Evolutionary conservation across 2,888 invertebrate species (phyloP), one percentile per base, ranked within the genome.

Genomic region (Nasonovia ribisnigri): DNA sequence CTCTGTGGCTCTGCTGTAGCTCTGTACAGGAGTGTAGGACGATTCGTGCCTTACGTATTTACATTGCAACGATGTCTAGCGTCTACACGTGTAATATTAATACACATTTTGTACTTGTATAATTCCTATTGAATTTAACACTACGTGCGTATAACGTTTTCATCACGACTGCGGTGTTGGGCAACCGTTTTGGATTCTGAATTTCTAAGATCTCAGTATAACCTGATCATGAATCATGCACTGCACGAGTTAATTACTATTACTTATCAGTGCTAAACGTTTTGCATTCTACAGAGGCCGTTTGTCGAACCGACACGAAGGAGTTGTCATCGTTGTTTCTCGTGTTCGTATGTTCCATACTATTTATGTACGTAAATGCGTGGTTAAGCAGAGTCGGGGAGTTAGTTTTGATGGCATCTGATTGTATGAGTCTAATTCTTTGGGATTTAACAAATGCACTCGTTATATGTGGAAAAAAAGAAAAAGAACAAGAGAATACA

Each of bases 311-410:
- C 87, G 92, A 87, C 88, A 77, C 88, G 92, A 88, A 92, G n/a
- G 84, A 92, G 88, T 92, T 84, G 92, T 92, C 92, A 88, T 92
- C 92, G 60, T 20, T 46, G 11, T 29, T 87, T 87, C 87, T 87
- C 86, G 92, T 29, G 60, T 48, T 8, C 29, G 60, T 48, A 29
- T 86, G 5, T 57, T 13, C 20, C 36, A 20, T 77, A n/a, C 3
- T 16, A 6, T 36, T n/a, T 36, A 42, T 77, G 77, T 77, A 24
- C 48, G 6, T 60, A 57, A 16, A 36, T 43, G 57, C 26, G 26
- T 16, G 43, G 36, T 24, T 57, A 43, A 43, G 26, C 60, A 16
- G 42, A 5, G 36, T 36, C 36, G 77, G 42, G 57, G 29, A 51
- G 60, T 42, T 13, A 29, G 48, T 87, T 87, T 87, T 20, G 92